Base-by-base conservation (phyloP, 2,888 invertebrate species). In the Sympetrum striolatum region DNA sequence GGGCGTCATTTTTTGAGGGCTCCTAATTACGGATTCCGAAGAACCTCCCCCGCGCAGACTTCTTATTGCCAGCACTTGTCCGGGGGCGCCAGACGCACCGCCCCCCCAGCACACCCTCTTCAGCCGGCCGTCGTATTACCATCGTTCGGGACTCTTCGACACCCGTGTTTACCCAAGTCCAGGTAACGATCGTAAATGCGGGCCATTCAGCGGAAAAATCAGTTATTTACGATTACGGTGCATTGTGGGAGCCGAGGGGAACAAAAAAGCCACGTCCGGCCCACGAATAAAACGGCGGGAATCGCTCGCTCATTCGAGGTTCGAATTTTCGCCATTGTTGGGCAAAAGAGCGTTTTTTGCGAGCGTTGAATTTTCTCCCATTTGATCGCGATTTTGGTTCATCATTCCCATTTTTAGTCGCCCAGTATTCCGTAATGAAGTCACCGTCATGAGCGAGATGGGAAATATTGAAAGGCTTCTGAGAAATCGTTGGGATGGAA, bases 161-260 rank as follows among this genome's bases (percentile, higher is more conserved):
- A 86, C 60, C 86, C 22, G 60, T 86, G 86, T 86, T 86, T 86
- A 86, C 86, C 37, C 35, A 64, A 86, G 60, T 64, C 60, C 60
- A 35, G 60, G 86, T 86, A 86, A 86, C 86, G 37, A 86, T 86
- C 86, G 35, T 60, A 60, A 60, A 86, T 86, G 60, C 86, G n/a
- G 86, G 22, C 86, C 86, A 39, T 31, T 64, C 60, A 60, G 37
- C 6, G 86, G 18, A 53, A 53, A 86, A 64, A 86, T 86, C 60
- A 39, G 86, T 73, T 73, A 73, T 73, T 73, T 73, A 73, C 73
- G 73, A 73, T 73, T 73, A 73, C 73, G 15, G 31, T 25, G 73
- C 73, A 73, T 14, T 31, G 73, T 73, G 22, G 31, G 0, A 5
- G 22, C 5, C 25, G 73, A 14, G 73, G 25, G 73, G 25, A 12